These are phyloP conservation scores for Montipora capitata DNA, from an alignment of 92 coral and sea anemone species.

Conservation along the genomic window DNA sequence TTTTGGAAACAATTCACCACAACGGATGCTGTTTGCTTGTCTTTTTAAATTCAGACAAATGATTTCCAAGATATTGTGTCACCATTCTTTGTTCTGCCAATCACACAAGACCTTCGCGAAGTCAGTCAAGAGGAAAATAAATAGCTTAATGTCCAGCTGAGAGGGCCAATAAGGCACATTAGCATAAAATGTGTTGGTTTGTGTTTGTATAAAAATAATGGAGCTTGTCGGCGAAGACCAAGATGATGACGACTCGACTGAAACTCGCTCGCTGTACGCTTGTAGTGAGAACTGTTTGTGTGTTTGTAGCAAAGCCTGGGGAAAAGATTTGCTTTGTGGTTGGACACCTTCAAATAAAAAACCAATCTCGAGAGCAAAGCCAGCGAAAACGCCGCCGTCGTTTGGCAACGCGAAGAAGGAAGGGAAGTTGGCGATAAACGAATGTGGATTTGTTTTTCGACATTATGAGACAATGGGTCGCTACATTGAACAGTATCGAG, in stretches of 20 bases:
- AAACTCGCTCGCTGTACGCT: conserved; percentile 44
- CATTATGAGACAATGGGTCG: conserved; percentile 87
- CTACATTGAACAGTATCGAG: conserved; percentile 94
- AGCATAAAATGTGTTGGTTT: conserved; percentile 39
- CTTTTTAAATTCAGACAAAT: conserved; percentile 15
- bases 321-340: conserved; percentile 65
- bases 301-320: conserved; percentile 73
- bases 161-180: conserved; percentile 20
- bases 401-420: conserved; percentile 70
- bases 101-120: conserved; percentile 7
- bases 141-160: conserved; percentile 17
- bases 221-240: conserved; percentile 40
- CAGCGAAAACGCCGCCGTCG: conserved; percentile 78
- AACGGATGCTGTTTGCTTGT: conserved; percentile 7
- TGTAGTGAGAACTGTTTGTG: conserved; percentile 57
- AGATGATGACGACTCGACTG: conserved; percentile 45
- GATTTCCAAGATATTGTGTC: conserved; percentile 36
- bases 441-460: conserved; percentile 87
- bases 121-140: conserved; percentile 37
- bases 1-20: conserved; percentile 2
- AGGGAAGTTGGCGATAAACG: conserved; percentile 44
- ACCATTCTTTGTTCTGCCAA: conserved; percentile 33
- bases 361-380: conserved; percentile 58
- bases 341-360: conserved; percentile 72
- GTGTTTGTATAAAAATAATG: conserved; percentile 38